Base-by-base conservation (phyloP, 2,113 vertebrate species). In the Alces alces region DNA sequence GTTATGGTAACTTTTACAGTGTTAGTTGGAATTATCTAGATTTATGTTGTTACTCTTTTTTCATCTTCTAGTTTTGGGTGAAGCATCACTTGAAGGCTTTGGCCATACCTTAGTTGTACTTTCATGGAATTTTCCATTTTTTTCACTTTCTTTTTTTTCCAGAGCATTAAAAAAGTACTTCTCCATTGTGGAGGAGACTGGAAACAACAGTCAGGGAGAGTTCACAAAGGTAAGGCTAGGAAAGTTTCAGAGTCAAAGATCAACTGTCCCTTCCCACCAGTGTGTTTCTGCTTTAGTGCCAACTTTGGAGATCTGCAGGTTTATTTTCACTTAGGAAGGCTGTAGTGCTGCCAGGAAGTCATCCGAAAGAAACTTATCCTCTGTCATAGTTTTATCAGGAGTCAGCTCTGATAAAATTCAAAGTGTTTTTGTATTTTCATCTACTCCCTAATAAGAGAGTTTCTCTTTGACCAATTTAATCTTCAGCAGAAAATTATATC, bases 401-500 rank as follows among this genome's bases (percentile, higher is more conserved):
- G 7, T 30, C 28, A 19, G 21, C 30, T 66, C 57, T 64, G 83
- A 83, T 73, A 80, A 3, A n/a, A 27, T 27, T 93, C 79, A 89
- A 91, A 89, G 36, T 14, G 5, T 83, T 92, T 73, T 58, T 5
- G 17, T 21, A 66, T 36, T 97, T 95, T 80, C 45, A 45, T 92
- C 61, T 82, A 52, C 21, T 85, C 47, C 3, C 19, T 19, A 43
- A 33, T 28, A 87, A 95, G 39, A 79, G 36, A 93, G 43, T 2
- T n/a, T 92, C 86, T 84, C 36, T 73, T 93, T 47, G 23, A 80
- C 25, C 79, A 93, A 70, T 70, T 87, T 86, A 79, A 96, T 93
- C 43, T 60, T 89, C 84, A 95, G 36, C 19, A 54, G 57, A 96
- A 95, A 92, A 93, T 78, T 61, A 16, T 23, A 73, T 73, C 1